Base-by-base conservation (phyloP, 2,888 invertebrate genomes). In the Agrypnus murinus region DNA sequence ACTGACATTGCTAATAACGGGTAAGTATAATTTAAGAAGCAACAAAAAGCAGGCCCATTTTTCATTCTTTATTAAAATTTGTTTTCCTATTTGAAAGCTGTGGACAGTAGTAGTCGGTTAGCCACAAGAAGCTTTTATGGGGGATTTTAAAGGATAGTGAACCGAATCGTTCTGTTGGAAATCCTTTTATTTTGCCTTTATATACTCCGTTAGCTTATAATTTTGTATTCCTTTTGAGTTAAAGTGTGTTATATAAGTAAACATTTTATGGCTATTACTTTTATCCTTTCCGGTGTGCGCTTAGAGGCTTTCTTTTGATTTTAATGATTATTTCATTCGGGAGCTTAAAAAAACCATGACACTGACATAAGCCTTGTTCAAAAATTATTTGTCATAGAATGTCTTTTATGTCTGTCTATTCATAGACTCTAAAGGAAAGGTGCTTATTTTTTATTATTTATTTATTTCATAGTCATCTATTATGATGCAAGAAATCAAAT, bases 211-310 rank as follows among this genome's bases (percentile, higher is more conserved):
- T 76, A 74, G 75, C 77, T 74, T 71, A 72, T 76, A 76, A 79
- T 80, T 80, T 68, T 68, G 75, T 75, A 79, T 79, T 80, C 79
- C 80, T 77, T 79, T 80, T 80, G 79, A 79, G 67, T 75, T 77
- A 79, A 80, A 80, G 79, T 71, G 77, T 76, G 75, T 77, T 76
- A 73, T 72, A 74, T 74, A 75, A 77, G 77, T 76, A 79, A 78
- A 78, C 77, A 75, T 79, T 79, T 79, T 78, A 79, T 73, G 77
- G 75, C 75, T 77, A 79, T 79, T 77, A 78, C 78, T 78, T 78
- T 79, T 76, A 75, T 78, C 74, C 73, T 72, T 68, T 69, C 65
- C 63, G 71, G 63, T 65, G 63, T 65, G 19, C 69, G 70, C 72
- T 68, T 71, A 64, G 25, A 9, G 50, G 65, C 57, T 74, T 72